Conservation (phyloP, 2,797 vertebrate genomes). For the Decapterus maruadsi region DNA sequence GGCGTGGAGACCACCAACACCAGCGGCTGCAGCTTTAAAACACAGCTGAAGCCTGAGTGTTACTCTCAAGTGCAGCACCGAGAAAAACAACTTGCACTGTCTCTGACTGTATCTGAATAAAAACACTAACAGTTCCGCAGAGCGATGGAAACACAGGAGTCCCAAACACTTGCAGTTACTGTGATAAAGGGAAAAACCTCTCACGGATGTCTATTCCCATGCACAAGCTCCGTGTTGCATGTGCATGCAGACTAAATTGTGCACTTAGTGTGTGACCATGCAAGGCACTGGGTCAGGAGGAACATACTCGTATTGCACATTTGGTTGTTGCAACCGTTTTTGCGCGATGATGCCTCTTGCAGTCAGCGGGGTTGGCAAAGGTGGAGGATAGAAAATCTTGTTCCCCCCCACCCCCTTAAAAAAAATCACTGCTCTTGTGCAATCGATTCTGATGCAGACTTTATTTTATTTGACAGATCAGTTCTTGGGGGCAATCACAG, state of each 20-base stretch:
- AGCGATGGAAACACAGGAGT: slow-evolving; percentile 31
- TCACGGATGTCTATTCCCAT: slow-evolving; percentile 25
- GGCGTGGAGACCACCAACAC: slow-evolving; percentile 20
- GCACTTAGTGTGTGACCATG: slow-evolving; percentile 72
- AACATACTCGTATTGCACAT: slow-evolving; percentile 74
- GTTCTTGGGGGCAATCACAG: slow-evolving; percentile 47
- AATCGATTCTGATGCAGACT: slow-evolving; percentile 47
- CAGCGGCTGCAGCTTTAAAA: slow-evolving; percentile 24
- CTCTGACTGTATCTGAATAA: slow-evolving; percentile 35
- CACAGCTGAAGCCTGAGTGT: slow-evolving; percentile 31
- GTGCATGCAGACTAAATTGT: slow-evolving; percentile 57
- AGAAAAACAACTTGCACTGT: slow-evolving; percentile 41
- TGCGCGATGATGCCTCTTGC: slow-evolving; percentile 64
- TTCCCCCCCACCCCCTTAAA: background rate
- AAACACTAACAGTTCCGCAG: slow-evolving; percentile 41
- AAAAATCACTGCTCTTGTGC: slow-evolving; percentile 43
- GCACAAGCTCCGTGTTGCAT: slow-evolving; percentile 48
- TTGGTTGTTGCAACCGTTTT: slow-evolving; percentile 76
- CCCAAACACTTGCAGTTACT: slow-evolving; percentile 26
- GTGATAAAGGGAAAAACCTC: slow-evolving; percentile 17
- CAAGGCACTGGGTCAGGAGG: slow-evolving; percentile 77
- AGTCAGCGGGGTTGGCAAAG: slow-evolving; percentile 63
- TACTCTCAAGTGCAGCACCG: slow-evolving; percentile 31
- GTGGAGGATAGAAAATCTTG: slow-evolving; percentile 47
- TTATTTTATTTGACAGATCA: slow-evolving; percentile 16